A percentile compares a stretch with the other conserved stretches of the same genome.
Conservation (phyloP, 2,797 vertebrate genomes). For the Anguilla anguilla region DNA sequence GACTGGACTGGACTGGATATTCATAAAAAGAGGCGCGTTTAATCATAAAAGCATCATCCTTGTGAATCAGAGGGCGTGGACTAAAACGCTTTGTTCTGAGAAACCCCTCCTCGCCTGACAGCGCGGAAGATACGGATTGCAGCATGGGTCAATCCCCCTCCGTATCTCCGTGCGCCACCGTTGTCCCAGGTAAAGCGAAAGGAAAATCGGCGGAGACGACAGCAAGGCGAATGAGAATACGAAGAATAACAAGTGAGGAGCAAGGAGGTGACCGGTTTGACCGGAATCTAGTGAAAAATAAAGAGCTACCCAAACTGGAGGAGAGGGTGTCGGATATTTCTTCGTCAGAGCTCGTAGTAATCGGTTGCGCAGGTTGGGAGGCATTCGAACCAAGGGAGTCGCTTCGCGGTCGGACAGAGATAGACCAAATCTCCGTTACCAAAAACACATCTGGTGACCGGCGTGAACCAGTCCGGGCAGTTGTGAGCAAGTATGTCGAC, state of each 20-base stretch:
- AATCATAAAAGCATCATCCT: background rate
- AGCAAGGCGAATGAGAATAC: constrained; percentile 41
- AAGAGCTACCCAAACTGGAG: constrained; percentile 63
- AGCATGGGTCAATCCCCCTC: constrained; percentile 74
- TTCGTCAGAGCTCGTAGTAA: constrained; percentile 40
- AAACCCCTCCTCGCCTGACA: constrained; percentile 26
- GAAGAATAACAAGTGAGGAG: constrained; percentile 39
- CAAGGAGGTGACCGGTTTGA: constrained; percentile 47
- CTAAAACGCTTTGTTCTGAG: background rate
- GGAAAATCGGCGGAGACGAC: constrained; percentile 51
- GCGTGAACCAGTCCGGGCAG: background rate
- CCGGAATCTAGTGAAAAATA: constrained; percentile 67
- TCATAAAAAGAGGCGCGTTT: background rate
- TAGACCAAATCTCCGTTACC: constrained; percentile 32
- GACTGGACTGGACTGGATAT: background rate
- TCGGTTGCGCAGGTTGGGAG: constrained; percentile 46
- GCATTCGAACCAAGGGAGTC: constrained; percentile 60
- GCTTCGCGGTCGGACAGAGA: constrained; percentile 54
- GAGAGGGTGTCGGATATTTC: constrained; percentile 59
- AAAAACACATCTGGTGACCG: constrained; percentile 40
- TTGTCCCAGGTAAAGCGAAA: constrained; percentile 48
- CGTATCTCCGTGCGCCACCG: constrained; percentile 44
- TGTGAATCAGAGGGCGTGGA: constrained; percentile 34
- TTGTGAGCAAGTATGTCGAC: constrained; percentile 35
- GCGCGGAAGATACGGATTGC: constrained; percentile 60